phyloP scores from a whole-genome alignment of 2,888 invertebrate genomes.

The Chloroclystis v-ata region DNA sequence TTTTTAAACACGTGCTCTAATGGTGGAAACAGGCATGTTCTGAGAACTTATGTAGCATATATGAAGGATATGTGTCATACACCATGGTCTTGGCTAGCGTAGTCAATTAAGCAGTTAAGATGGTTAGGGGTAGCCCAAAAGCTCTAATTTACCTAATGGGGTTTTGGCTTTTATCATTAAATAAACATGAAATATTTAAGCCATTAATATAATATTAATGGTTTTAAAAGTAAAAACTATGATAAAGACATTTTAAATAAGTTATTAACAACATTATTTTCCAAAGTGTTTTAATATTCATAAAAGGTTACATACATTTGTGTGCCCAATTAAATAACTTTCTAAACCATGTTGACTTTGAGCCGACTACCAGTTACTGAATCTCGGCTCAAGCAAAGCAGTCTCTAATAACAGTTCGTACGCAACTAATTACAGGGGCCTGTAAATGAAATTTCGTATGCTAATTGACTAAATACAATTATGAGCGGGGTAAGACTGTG shows the following conservation, averaged over 20 bases:
- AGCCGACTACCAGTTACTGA: conserved; percentile 28
- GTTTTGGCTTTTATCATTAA: too few species aligned
- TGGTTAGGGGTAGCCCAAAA: too few species aligned
- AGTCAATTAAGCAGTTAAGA: too few species aligned
- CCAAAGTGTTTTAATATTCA: not conserved
- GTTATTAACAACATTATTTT: not conserved
- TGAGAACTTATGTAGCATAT: too few species aligned
- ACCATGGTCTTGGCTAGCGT: too few species aligned
- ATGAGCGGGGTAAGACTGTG: conserved; percentile 61
- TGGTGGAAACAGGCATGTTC: too few species aligned
- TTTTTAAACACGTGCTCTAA: too few species aligned
- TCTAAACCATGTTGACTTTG: conserved; percentile 1
- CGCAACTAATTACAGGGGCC: conserved; percentile 58
- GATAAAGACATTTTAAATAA: not conserved
- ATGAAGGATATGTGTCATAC: too few species aligned
- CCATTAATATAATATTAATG: too few species aligned
- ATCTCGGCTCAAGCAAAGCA: conserved; percentile 36
- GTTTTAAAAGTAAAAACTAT: too few species aligned
- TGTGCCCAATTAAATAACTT: conserved; percentile 1
- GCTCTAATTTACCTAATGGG: too few species aligned
- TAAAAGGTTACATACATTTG: not conserved
- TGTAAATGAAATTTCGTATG: conserved; percentile 69
- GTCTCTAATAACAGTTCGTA: conserved; percentile 44
- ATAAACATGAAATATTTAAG: too few species aligned
- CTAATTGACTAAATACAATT: conserved; percentile 73